Percentiles rank a stretch among this genome's conserved stretches.
phyloP scores from a whole-genome alignment of 1,140 invertebrate genomes.

The Ips nitidus region DNA sequence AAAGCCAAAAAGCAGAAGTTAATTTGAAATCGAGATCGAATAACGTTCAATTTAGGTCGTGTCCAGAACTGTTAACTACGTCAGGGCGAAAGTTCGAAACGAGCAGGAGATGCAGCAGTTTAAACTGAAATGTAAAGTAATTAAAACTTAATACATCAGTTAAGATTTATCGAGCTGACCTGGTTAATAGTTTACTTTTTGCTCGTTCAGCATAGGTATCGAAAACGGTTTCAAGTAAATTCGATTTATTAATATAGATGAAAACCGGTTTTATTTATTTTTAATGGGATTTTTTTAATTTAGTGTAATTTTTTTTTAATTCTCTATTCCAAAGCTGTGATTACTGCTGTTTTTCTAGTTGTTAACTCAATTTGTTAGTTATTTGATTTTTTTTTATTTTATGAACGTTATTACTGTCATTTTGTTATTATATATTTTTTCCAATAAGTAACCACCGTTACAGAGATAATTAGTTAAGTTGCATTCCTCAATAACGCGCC shows the following conservation, averaged over 20 bases:
- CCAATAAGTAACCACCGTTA: background rate
- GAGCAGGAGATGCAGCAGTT: slow-evolving; percentile 1
- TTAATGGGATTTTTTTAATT: background rate
- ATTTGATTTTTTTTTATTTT: background rate
- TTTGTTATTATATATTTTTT: background rate
- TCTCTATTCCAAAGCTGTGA: background rate
- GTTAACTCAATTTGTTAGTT: background rate
- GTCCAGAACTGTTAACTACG: slow-evolving; percentile 1
- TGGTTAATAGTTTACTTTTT: slow-evolving; percentile 11
- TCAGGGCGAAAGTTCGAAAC: background rate
- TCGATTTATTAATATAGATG: too few relatives aligned
- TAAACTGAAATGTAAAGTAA: slow-evolving; percentile 20
- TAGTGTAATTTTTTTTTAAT: background rate
- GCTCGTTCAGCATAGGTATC: background rate
- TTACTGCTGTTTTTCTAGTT: background rate
- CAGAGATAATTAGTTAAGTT: background rate
- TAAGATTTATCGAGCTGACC: slow-evolving; percentile 10
- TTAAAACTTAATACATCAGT: slow-evolving; percentile 22
- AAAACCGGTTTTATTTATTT: background rate
- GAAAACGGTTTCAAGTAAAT: too few relatives aligned
- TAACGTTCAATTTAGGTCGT: too few relatives aligned
- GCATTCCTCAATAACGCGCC: background rate
- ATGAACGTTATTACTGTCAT: background rate
- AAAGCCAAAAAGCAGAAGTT: too few relatives aligned
- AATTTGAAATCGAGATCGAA: too few relatives aligned